Base-by-base conservation (phyloP, 2,113 vertebrate genomes). In the Aramus guarauna region DNA sequence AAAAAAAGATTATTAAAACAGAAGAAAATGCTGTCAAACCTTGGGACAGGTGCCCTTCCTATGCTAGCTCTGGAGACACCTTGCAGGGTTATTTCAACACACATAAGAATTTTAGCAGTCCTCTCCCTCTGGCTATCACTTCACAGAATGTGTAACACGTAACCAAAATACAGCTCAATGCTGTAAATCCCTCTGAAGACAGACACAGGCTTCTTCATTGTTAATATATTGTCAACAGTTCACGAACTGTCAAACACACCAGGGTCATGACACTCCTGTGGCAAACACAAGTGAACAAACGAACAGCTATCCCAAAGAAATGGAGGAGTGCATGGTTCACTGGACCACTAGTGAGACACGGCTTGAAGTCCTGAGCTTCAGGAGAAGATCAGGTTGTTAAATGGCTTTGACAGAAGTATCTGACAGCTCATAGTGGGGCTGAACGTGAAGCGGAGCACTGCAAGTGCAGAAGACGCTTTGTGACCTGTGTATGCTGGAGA, bases 391-490 rank as follows among this genome's bases (percentile, higher is more conserved):
- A 53, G 14, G 27, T 1, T 29, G 24, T 2, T 11, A 36, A 6
- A 13, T 2, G 9, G 39, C 48, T 85, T 45, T 47, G 30, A 9
- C 34, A 15, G 47, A 68, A 41, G 8, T 4, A 47, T 11, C 43
- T 0, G 0, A n/a, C 27, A 68, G 67, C 74, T 76, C 5, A 0
- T 2, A 3, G 4, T 1, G 27, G 41, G 26, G 21, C 32, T 55
- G 48, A 60, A 50, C 0, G 0, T 20, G 19, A 59, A 47, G 69
- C 36, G 71, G 52, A 71, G 47, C 58, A 22, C 37, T 9, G 2
- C 36, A 37, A 12, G 30, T 29, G 41, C n/a, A 58, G 45, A 64
- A 64, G 53, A 53, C 10, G 36, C 24, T 69, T 52, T 15, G 27
- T 72, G 45, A 19, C 48, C 18, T 53, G 11, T 1, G 0, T 5